phyloP scores from a whole-genome alignment of 1,140 invertebrate genomes.

The Cryptotermes secundus region DNA sequence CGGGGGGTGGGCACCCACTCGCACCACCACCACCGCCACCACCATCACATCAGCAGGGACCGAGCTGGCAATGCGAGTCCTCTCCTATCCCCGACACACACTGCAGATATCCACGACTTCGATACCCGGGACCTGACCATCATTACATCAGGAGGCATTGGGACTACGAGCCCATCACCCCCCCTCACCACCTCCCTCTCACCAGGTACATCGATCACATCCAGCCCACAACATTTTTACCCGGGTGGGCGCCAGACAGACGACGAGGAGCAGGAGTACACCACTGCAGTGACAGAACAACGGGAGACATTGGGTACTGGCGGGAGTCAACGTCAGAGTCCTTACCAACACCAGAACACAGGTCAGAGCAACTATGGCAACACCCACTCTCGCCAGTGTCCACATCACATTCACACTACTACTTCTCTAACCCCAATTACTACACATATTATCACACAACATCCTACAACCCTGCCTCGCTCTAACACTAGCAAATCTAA shows the following conservation, averaged over 20 bases:
- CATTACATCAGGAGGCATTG: neutral
- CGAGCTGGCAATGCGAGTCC: conserved; percentile 32
- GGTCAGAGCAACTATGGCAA: conserved; percentile 39
- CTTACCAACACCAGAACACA: conserved; percentile 40
- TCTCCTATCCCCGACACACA: conserved; percentile 40
- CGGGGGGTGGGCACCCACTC: conserved; percentile 29
- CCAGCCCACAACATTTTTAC: conserved; percentile 42
- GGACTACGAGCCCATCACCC: conserved; percentile 36
- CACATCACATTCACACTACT: conserved; percentile 28
- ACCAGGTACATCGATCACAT: conserved; percentile 43
- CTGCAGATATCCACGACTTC: conserved; percentile 41
- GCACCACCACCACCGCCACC: conserved; percentile 30
- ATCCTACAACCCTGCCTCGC: conserved; percentile 32
- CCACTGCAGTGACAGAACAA: conserved; percentile 22
- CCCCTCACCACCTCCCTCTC: conserved; percentile 40
- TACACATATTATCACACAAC: conserved; percentile 44
- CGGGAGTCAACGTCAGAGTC: conserved; percentile 22
- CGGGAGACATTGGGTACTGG: neutral
- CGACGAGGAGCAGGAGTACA: conserved; percentile 32
- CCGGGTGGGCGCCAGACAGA: conserved; percentile 28
- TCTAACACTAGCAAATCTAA: conserved; percentile 24
- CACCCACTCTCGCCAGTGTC: conserved; percentile 24
- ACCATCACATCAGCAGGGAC: conserved; percentile 35
- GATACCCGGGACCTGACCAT: conserved; percentile 36
- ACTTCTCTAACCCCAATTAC: conserved; percentile 51